phyloP scores from a whole-genome alignment of 2,888 invertebrate species.

The Limnephilus rhombicus region DNA sequence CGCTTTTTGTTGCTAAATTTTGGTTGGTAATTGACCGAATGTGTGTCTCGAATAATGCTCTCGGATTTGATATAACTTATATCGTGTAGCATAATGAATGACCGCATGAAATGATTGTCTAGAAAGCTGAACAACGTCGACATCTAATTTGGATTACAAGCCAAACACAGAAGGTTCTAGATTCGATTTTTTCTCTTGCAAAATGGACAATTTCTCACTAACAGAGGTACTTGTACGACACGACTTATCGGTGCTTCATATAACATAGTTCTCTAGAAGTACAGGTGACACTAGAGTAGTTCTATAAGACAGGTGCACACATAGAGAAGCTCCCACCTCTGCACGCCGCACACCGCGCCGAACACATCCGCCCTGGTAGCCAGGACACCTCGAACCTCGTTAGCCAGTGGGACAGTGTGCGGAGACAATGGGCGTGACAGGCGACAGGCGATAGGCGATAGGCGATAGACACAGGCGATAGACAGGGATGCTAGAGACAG shows the following conservation, averaged over 20 bases:
- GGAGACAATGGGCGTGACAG: background rate
- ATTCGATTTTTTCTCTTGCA: conserved; percentile 60
- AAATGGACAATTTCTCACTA: conserved; percentile 67
- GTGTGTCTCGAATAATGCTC: conserved; percentile 60
- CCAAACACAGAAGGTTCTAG: conserved; percentile 63
- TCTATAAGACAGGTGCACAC: conserved; percentile 8
- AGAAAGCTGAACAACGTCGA: conserved; percentile 68
- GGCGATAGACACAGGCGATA: conserved; percentile 22
- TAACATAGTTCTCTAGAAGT: conserved; percentile 18
- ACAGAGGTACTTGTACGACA: conserved; percentile 60
- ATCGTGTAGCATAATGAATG: conserved; percentile 46
- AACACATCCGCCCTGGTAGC: background rate
- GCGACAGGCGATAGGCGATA: background rate
- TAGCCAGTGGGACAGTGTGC: background rate
- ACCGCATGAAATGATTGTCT: conserved; percentile 62
- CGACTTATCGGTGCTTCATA: conserved; percentile 46
- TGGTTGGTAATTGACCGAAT: conserved; percentile 23
- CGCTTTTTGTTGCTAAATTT: conserved; percentile 27
- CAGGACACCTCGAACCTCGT: background rate
- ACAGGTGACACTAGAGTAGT: background rate
- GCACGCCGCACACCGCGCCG: background rate
- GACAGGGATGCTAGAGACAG: conserved; percentile 51
- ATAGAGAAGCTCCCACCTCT: background rate
- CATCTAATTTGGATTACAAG: conserved; percentile 62
- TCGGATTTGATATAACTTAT: conserved; percentile 54